Evolutionary conservation across 1,140 invertebrate species (phyloP), one percentile per base, ranked within the genome.

Genomic region (Drosophila paulistorum): DNA sequence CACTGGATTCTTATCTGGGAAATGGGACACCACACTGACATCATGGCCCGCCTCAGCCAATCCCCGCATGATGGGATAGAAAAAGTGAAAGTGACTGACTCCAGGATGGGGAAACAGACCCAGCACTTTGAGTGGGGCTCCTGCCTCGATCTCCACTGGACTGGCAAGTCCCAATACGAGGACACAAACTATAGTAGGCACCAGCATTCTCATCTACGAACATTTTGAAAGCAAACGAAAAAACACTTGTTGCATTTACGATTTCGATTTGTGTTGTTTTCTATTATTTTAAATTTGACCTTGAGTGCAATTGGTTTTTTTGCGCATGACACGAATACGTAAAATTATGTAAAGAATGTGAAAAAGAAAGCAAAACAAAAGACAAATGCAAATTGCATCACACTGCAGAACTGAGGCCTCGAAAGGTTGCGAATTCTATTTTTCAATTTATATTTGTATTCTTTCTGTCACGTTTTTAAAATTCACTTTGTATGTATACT

Each of bases 61-160:
- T 67, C 94, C 94, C 13, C 94, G 91, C 67, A 96, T 89, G 3
- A 96, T 92, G 2, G 95, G 94, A 71, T 94, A 93, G 70, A 95
- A 95, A 30, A 96, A 94, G 37, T 95, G 93, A 75, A 95, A 95
- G 82, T 97, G 96, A 81, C 96, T 97, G 71, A 94, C 95, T 1
- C 95, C 95, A 0, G 94, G 93, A 86, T 96, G 95, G 0, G 95
- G 94, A 76, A 96, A 94, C 35, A 96, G 83, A 1, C 93, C 95
- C 5, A 97, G 83, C 33, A 97, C 95, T 35, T 82, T 94, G 73
- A 65, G 62, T 23, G 94, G 94, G 58, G 94, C 92, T 91, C 87
- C 17, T 93, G 90, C 75, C 93, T 89, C n/a, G 80, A 90, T 58
- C 20, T 61, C 35, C 35, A 26, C 26, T 7, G 55, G 35, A 48